These are phyloP conservation scores for Squalus acanthias DNA, from an alignment of 2,797 vertebrate genomes.

Conservation along the genomic window DNA sequence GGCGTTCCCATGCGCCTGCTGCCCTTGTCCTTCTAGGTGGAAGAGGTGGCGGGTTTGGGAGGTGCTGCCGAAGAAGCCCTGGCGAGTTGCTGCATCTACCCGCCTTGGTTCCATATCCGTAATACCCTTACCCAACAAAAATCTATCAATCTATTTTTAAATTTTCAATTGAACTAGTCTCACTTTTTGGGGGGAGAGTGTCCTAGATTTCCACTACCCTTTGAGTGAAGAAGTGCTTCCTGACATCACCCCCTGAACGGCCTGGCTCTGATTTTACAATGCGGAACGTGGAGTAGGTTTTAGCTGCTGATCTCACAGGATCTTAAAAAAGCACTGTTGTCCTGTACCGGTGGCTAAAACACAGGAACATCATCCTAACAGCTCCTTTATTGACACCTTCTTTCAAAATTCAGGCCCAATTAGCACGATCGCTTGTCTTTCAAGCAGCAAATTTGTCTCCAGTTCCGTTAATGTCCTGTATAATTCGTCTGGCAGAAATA, in stretches of 20 bases:
- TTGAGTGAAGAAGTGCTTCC: background rate
- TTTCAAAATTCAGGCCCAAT: conserved; percentile 30
- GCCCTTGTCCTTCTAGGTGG: too few relatives aligned
- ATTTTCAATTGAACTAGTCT: background rate
- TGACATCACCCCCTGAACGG: background rate
- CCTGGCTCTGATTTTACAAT: background rate
- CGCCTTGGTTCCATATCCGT: background rate
- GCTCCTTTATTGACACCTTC: conserved; percentile 27
- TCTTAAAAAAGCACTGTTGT: background rate
- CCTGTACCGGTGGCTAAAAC: background rate
- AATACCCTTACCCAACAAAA: background rate
- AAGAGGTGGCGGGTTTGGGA: too few relatives aligned
- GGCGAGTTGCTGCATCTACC: too few relatives aligned
- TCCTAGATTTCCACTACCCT: background rate
- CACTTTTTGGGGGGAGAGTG: background rate
- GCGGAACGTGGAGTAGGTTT: background rate
- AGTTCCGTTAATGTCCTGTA: conserved; percentile 1
- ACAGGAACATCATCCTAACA: background rate
- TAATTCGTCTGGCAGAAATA: conserved; percentile 17
- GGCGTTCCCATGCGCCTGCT: too few relatives aligned
- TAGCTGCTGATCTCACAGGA: background rate
- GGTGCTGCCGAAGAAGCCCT: too few relatives aligned
- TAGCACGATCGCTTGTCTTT: conserved; percentile 9
- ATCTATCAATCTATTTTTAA: background rate
- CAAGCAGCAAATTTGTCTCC: conserved; percentile 29